Base-by-base conservation (phyloP, 2,888 invertebrate species). In the Lasioglossum leucozonium region DNA sequence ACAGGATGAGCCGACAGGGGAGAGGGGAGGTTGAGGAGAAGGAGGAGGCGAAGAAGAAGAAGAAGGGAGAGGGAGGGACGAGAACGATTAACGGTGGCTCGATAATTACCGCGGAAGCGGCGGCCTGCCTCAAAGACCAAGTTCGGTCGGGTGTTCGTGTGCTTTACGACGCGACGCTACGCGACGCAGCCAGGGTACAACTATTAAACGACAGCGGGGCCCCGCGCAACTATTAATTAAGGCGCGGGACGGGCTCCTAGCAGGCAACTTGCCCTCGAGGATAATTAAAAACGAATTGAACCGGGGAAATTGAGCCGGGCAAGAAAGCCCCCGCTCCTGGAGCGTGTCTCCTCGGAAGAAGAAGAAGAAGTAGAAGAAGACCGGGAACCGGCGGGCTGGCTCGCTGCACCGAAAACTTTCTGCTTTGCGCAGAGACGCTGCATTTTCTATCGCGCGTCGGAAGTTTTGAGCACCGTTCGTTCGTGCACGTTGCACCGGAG, bases 281-380 rank as follows among this genome's bases (percentile, higher is more conserved):
- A 47, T 47, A 72, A 81, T 80, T 80, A 77, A 71, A 80, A 77
- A 80, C 80, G 65, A 78, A 40, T 72, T 47, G 40, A 44, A 77
- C 26, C 26, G n/a, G 51, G 47, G 51, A 18, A 13, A 58, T 58
- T 18, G 58, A 77, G 62, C 47, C 34, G 34, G 47, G 22, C 30
- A 30, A 47, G 44, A 47, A 72, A 26, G 11, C 47, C 40, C 40
- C 2, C 4, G 69, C 5, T 37, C 40, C n/a, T 22, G 67, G 22
- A 67, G 26, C 30, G 62, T 18, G 62, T 37, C 22, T 37, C 37
- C 34, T 37, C 67, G 8, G 22, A 51, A 51, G 51, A 8, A 22
- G 47, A 51, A 26, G 13, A 42, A 22, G 30, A 30, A 67, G 22
- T n/a, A n/a, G n/a, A n/a, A n/a, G n/a, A n/a, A n/a, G n/a, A n/a